Evolutionary conservation across 1,140 invertebrate genomes (phyloP), one percentile per base, ranked within the genome.

Genomic region (Ditylenchus dipsaci): DNA sequence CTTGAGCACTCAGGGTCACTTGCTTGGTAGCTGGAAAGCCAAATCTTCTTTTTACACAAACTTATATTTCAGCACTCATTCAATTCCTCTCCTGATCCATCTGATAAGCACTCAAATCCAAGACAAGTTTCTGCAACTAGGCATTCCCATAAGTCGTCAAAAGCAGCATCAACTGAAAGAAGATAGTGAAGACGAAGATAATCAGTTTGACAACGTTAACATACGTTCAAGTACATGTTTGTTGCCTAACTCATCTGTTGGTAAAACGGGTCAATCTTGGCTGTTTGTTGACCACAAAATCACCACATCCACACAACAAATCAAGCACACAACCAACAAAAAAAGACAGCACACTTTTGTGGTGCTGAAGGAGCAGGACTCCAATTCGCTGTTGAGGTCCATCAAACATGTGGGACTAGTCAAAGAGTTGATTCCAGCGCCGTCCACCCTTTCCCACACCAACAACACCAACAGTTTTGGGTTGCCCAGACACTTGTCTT

Each of bases 401-500:
- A 63, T 63, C 43, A 68, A 68, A 42, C 43, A 61, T 66, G 65
- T 67, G 19, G 61, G 53, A 26, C 42, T 43, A 11, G 64, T 49
- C 15, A 53, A 62, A 27, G 67, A 68, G 53, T 57, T 68, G 8
- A 61, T 68, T 49, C 67, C 67, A 21, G 59, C 67, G 26, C 59
- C 61, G 38, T 56, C 45, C 63, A 53, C 49, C 49, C n/a, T 26
- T 53, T 53, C 47, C 21, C 29, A 19, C 63, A 57, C 19, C 13
- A 64, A 64, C 17, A 0, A 1, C n/a, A 30, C 5, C n/a, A 21
- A 42, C 1, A 38, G 38, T 43, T 64, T 53, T 29, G 9, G 8
- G 33, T 23, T 61, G 63, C 43, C 43, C n/a, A n/a, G 42, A 17
- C 63, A 17, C n/a, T 29, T 43, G 61, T 26, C 49, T 15, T 5